phyloP scores from a whole-genome alignment of 2,888 invertebrate genomes.

The Biston betularia region DNA sequence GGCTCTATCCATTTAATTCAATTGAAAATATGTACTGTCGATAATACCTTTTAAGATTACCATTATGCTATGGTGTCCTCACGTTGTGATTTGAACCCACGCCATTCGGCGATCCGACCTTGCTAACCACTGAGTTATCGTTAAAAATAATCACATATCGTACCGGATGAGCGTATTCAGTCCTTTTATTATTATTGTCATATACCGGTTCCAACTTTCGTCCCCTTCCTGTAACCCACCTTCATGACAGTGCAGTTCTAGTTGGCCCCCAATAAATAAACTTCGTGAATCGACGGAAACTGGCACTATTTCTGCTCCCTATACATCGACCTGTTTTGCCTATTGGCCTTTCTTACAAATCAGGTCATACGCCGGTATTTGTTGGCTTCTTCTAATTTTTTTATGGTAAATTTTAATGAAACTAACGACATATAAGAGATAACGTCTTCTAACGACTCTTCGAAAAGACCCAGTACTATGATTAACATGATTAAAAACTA shows the following conservation, averaged over 20 bases:
- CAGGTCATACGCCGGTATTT: neutral
- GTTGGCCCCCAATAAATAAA: slow-evolving; percentile 18
- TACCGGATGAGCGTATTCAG: neutral
- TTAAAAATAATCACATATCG: too few relatives aligned
- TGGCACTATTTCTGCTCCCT: slow-evolving; percentile 8
- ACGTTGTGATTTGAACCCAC: neutral
- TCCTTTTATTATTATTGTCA: neutral
- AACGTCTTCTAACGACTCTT: too few relatives aligned
- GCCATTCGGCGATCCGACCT: neutral
- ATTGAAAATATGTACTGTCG: neutral
- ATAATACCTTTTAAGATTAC: too few relatives aligned
- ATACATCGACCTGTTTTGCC: slow-evolving; percentile 3
- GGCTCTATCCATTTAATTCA: slow-evolving; percentile 12
- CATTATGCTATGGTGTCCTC: too few relatives aligned
- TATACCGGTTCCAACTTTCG: slow-evolving; percentile 11
- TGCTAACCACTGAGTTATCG: too few relatives aligned
- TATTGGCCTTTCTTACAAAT: neutral
- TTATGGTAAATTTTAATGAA: too few relatives aligned
- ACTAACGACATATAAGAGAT: too few relatives aligned
- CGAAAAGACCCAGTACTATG: too few relatives aligned
- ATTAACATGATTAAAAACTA: too few relatives aligned
- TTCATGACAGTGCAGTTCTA: slow-evolving; percentile 14
- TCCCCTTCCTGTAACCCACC: slow-evolving; percentile 13
- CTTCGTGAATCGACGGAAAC: slow-evolving; percentile 17
- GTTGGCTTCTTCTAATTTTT: neutral